Evolutionary conservation across 2,113 vertebrate species (phyloP).

Genomic region (Xenus cinereus): DNA sequence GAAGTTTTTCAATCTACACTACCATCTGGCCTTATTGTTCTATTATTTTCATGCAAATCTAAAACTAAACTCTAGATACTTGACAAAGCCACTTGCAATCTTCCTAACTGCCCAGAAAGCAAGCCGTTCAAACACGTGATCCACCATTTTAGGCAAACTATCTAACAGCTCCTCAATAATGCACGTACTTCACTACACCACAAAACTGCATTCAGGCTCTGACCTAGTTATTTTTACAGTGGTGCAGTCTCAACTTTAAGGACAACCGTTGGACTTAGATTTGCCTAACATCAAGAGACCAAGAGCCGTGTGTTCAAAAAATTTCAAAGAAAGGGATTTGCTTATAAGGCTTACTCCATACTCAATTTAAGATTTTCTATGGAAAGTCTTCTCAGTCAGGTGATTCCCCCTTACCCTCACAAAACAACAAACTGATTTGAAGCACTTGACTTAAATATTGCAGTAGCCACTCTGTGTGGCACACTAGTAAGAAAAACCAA

Average conservation of each 20-base stretch:
- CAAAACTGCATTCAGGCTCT: not conserved
- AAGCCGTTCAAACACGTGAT: not conserved
- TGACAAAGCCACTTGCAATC: not conserved
- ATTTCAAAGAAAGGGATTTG: not conserved
- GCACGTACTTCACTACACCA: not conserved
- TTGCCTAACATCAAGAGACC: not conserved
- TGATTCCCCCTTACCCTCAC: not conserved
- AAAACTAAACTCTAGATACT: not conserved
- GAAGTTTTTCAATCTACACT: not conserved
- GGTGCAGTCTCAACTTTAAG: not conserved
- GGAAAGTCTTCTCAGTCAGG: not conserved
- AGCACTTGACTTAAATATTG: not conserved
- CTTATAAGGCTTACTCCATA: not conserved
- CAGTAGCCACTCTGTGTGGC: not conserved
- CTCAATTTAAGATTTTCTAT: not conserved
- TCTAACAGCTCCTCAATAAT: not conserved
- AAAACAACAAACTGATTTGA: not conserved
- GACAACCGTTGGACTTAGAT: not conserved
- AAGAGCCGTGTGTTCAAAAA: accelerated
- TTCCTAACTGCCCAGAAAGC: not conserved
- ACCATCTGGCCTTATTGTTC: not conserved
- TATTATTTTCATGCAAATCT: not conserved
- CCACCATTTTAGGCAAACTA: not conserved
- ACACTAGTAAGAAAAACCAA: not conserved
- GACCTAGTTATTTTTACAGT: not conserved